phyloP scores from a whole-genome alignment of 2,888 invertebrate species.

The Cyclophora punctaria region DNA sequence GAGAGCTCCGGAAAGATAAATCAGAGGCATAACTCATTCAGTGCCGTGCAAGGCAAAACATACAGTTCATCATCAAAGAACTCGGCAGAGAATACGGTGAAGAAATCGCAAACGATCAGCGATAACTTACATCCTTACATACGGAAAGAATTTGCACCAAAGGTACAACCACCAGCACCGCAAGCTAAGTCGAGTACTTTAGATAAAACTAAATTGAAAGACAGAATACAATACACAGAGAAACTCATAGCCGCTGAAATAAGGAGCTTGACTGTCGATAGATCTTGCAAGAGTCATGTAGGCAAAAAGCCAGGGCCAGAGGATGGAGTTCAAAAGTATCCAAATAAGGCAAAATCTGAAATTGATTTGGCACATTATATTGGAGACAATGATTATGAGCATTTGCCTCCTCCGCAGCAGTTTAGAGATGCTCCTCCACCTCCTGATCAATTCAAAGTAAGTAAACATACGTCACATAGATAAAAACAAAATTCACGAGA shows the following conservation, averaged over 20 bases:
- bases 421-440: constrained; percentile 88
- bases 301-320: constrained; percentile 40
- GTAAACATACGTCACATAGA: neutral
- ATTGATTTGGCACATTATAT: constrained; percentile 71
- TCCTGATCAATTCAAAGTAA: constrained; percentile 80
- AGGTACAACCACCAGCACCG: constrained; percentile 31
- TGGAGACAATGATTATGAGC: constrained; percentile 80
- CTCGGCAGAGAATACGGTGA: constrained; percentile 51
- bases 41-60: constrained; percentile 61
- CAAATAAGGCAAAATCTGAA: constrained; percentile 75
- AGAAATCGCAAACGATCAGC: constrained; percentile 64
- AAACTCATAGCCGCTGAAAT: constrained; percentile 68
- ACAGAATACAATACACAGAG: constrained; percentile 68
- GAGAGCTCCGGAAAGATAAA: constrained; percentile 48
- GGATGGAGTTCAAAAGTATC: constrained; percentile 46
- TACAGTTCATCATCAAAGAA: constrained; percentile 43
- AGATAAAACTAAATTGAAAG: constrained; percentile 54
- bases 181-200: constrained; percentile 36
- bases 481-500: neutral
- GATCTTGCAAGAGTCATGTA: constrained; percentile 48
- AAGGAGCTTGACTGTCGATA: constrained; percentile 57
- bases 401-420: constrained; percentile 88
- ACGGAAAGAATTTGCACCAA: constrained; percentile 61
- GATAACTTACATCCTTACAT: constrained; percentile 71
- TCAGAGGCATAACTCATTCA: constrained; percentile 67